Base-by-base conservation (phyloP, 2,113 vertebrate species). In the Marcusenius ussheri region DNA sequence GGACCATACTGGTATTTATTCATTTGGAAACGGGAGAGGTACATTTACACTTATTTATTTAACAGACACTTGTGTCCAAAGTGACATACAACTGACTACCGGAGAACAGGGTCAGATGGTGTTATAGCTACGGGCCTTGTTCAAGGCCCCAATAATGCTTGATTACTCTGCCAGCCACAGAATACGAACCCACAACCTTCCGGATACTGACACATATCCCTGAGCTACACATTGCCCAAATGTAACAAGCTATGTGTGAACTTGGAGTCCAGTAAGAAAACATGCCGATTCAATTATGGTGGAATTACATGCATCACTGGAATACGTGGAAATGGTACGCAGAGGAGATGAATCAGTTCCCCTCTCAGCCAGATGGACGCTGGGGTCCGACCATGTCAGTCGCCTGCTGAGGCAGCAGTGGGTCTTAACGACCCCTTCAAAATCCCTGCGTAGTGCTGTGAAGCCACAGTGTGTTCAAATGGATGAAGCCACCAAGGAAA, bases 1-100 rank as follows among this genome's bases (percentile, higher is more conserved):
- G 92, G 91, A 92, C 92, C 83, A 89, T 90, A 92, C 93, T 90
- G 90, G 77, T 91, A 89, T 89, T 89, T 92, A 94, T 93, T 93
- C 94, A 53, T 10, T 39, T 51, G 15, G 6, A 39, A 42, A 47
- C 13, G 4, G 5, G 27, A 53, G 7, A 56, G 46, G 19, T 27
- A 47, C 24, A 31, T 83, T 45, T 83, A 83, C 42, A 21, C 42
- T 83, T 45, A 42, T 39, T 45, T 83, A 83, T 45, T 83, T 83
- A 42, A 42, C 19, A 83, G 31, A 45, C 15, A 45, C 42, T 83
- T 24, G 62, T 70, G 62, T 70, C 62, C n/a, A 70, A 83, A 45
- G 42, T 83, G 77, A 39, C 77, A 83, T 45, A 45, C 35, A 42
- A 19, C 1, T 83, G 62, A 11, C 62, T 45, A n/a, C 47, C 83